Evolutionary conservation across 2,888 invertebrate genomes (phyloP).

Genomic region (Harpalus rufipes): DNA sequence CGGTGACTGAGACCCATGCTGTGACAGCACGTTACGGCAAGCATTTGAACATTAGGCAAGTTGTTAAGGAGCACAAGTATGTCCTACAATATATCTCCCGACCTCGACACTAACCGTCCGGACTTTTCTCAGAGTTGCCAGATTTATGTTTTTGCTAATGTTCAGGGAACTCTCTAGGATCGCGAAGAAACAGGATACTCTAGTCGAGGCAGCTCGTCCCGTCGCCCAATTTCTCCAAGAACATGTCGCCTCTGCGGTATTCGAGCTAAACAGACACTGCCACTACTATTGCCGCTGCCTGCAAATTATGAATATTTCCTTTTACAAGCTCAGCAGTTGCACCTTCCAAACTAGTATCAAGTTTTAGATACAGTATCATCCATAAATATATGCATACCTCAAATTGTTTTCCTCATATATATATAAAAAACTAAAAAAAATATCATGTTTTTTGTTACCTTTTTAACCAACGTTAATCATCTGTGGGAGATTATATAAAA

Average conservation of each 20-base stretch:
- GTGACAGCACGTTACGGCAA: conserved; percentile 63
- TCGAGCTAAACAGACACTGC: conserved; percentile 48
- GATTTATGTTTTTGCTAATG: conserved; percentile 66
- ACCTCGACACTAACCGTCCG: conserved; percentile 62
- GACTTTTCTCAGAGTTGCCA: conserved; percentile 62
- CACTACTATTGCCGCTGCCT: conserved; percentile 2
- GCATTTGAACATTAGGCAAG: conserved; percentile 65
- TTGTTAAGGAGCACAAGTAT: conserved; percentile 65
- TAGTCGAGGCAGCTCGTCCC: conserved; percentile 50
- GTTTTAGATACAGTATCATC: too few species aligned
- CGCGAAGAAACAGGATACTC: conserved; percentile 52
- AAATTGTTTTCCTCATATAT: too few species aligned
- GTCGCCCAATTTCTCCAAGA: conserved; percentile 43
- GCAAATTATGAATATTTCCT: conserved; percentile 52
- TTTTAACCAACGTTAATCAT: too few species aligned
- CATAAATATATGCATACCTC: too few species aligned
- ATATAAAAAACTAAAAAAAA: too few species aligned
- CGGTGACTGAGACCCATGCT: conserved; percentile 28
- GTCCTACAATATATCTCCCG: conserved; percentile 64
- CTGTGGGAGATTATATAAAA: too few species aligned
- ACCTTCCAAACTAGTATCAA: not conserved
- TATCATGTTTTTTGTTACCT: too few species aligned
- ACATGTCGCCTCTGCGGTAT: conserved; percentile 35
- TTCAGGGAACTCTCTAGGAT: conserved; percentile 57
- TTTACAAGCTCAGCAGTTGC: conserved; percentile 32